Base-by-base conservation (phyloP, 2,797 vertebrate genomes). In the Sebastiscus albofasciatus region DNA sequence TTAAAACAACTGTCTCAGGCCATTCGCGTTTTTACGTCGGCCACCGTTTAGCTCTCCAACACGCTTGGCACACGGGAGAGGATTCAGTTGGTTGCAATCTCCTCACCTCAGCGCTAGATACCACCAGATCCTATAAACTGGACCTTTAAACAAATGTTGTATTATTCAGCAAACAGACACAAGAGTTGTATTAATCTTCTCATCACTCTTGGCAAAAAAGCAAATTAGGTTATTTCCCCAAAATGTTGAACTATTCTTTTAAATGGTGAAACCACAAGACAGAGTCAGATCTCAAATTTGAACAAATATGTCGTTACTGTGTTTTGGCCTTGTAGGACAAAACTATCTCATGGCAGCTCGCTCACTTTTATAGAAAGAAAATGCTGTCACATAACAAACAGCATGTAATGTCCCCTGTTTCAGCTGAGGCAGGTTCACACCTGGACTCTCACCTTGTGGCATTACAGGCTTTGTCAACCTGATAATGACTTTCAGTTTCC, bases 401-500 rank as follows among this genome's bases (percentile, higher is more conserved):
- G 20, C 8, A 26, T 46, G 12, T 27, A 20, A 78, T 36, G 0
- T n/a, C 24, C 20, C n/a, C 29, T 20, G 24, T 74, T 72, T 77
- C 16, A 67, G 46, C 61, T 46, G 24, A 80, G 61, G 46, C 56
- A 34, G 5, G 6, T 12, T 84, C 36, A 60, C 22, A 79, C 72
- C 54, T 81, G 34, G 26, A 72, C 39, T 76, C 58, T 76, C 52
- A 77, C 42, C 72, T 70, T 81, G 71, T 56, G 31, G 33, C 67
- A 83, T 82, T 71, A 66, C 49, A 86, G 56, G 46, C 26, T 79
- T 77, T 77, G 68, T 61, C 67, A 65, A 31, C 24, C 49, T 81
- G 69, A 81, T 36, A 74, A 78, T 82, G 73, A 82, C 75, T 84
- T 89, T 90, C 33, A 80, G 24, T 75, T 84, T 74, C 55, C 61